A percentile compares a stretch with the other conserved stretches of the same genome.
Conservation (phyloP, 2,797 vertebrate species). For the Labeo calbasu region DNA sequence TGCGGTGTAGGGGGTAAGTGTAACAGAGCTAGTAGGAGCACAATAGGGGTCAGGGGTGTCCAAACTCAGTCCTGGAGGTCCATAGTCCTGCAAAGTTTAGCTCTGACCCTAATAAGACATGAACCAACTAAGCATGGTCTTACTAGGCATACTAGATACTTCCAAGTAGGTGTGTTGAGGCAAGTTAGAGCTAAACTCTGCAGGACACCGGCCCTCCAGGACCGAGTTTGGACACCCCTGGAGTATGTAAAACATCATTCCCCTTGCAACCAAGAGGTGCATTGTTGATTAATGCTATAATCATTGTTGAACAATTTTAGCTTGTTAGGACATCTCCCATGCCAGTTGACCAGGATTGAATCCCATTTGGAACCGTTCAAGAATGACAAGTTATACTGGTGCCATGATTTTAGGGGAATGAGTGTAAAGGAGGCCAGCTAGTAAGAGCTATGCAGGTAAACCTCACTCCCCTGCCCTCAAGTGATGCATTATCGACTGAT, state of each 20-base stretch:
- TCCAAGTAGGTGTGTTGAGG: too few relatives aligned
- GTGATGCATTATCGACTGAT: background rate
- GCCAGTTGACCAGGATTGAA: background rate
- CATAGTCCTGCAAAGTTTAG: too few relatives aligned
- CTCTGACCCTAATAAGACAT: too few relatives aligned
- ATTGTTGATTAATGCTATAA: background rate
- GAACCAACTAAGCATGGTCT: too few relatives aligned
- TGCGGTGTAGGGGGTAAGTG: too few relatives aligned
- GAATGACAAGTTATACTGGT: background rate
- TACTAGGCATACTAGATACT: too few relatives aligned
- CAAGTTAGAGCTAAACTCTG: too few relatives aligned
- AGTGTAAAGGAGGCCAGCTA: background rate
- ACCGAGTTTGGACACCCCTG: too few relatives aligned
- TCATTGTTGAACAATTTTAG: too few relatives aligned
- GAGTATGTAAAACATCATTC: background rate
- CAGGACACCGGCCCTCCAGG: too few relatives aligned
- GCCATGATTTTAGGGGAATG: background rate
- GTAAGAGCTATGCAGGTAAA: background rate
- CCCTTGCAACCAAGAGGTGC: background rate
- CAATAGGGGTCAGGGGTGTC: too few relatives aligned
- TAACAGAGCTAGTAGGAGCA: background rate
- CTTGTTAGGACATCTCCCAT: background rate
- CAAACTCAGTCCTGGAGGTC: too few relatives aligned
- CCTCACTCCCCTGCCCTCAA: background rate
- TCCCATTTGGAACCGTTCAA: background rate